Base-by-base conservation (phyloP, 2,888 invertebrate species). In the Lordiphosa fenestrarum region DNA sequence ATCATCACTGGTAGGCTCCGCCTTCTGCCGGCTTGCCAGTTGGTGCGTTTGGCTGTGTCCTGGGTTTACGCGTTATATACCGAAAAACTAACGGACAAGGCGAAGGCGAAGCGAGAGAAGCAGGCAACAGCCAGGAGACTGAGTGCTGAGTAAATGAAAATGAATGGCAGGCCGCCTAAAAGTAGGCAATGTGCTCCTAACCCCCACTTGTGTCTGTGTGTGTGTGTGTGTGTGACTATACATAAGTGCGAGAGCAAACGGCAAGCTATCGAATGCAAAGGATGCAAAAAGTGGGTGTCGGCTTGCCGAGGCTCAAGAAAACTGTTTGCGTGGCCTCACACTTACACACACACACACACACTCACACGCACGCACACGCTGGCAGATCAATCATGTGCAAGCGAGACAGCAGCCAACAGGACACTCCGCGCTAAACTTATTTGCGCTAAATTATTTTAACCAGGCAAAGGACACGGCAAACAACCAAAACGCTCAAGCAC, bases 401-500 rank as follows among this genome's bases (percentile, higher is more conserved):
- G 37, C 38, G 49, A 49, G 49, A 38, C 15, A 13, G 38, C 38
- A 13, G 3, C 7, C 25, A 25, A 25, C 33, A 9, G 50, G 37
- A 42, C 58, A 37, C 39, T 42, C 51, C 25, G 7, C 25, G 66
- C 53, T 68, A 51, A 75, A 66, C 66, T 60, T 54, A 68, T 62
- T 72, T 64, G 68, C 64, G 59, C 50, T 66, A 61, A 75, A 73
- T 73, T 73, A 75, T 71, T 69, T 63, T 59, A 46, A 53, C 48
- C 50, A 46, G 54, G 40, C 21, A 30, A 50, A 48, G 25, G 37
- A 38, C 51, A 48, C 50, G 44, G 53, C 69, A 80, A 82, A 81
- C 81, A 74, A 60, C 71, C 76, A 69, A 76, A 82, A 72, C 74
- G 80, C 63, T 76, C 69, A 71, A 69, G 72, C 84, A 84, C 76